Conservation (phyloP, 2,888 invertebrate species). For the Epirrhoe alternata region DNA sequence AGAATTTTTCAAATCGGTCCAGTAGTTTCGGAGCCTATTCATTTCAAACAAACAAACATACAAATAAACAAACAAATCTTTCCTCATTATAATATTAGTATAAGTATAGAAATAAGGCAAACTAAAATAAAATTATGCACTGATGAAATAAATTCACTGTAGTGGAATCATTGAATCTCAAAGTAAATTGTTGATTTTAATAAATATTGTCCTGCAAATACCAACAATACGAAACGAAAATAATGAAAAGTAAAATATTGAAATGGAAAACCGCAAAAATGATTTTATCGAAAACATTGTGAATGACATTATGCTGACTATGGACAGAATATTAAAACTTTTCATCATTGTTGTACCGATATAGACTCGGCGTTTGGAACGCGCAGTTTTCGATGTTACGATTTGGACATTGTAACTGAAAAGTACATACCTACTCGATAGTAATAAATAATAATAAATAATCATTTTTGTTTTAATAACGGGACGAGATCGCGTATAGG, state of each 20-base stretch:
- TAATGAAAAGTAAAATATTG: not conserved
- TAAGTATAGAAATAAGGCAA: too few relatives aligned
- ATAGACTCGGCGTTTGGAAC: not conserved
- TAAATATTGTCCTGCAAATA: not conserved
- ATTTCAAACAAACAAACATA: too few relatives aligned
- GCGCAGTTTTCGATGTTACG: not conserved
- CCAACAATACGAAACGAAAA: not conserved
- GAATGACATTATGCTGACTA: not conserved
- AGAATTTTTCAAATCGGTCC: too few relatives aligned
- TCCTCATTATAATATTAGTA: too few relatives aligned
- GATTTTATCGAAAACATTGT: constrained; percentile 1
- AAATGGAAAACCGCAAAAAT: not conserved
- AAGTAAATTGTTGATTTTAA: not conserved
- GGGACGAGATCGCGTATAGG: too few relatives aligned
- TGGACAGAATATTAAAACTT: constrained; percentile 7
- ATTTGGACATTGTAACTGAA: too few relatives aligned
- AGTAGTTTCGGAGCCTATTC: too few relatives aligned
- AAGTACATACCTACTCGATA: too few relatives aligned
- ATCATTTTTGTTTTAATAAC: too few relatives aligned
- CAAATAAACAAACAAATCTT: too few relatives aligned
- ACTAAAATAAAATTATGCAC: not conserved
- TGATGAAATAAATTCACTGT: not conserved
- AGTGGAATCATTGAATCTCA: not conserved
- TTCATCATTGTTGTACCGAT: constrained; percentile 2
- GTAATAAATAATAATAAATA: too few relatives aligned